Evolutionary conservation across 2,113 vertebrate species (phyloP), one percentile per base, ranked within the genome.

Genomic region (Amia ocellicauda): DNA sequence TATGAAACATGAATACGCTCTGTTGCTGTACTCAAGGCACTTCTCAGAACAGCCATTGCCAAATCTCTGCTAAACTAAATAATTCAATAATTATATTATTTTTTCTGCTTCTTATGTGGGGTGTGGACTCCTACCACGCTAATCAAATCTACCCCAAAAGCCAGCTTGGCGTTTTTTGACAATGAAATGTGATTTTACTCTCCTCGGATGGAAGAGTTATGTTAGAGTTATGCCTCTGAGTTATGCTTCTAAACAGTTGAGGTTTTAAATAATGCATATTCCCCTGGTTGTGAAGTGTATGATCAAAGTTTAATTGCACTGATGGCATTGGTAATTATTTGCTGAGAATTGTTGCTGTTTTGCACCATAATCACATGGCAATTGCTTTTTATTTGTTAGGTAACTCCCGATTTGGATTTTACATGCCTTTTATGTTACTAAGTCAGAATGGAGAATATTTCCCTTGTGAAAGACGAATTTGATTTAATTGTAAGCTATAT

Each of bases 31-130:
- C 83, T 88, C 81, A 78, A 86, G 81, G 77, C 82, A 81, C 82
- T 85, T 86, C 84, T 88, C 81, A 85, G 72, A 64, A 67, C 79
- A 85, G 84, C 73, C 80, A 58, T 83, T 84, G 78, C 83, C 80
- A 89, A 88, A 78, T 86, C 81, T 74, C 78, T 84, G 86, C 73
- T 85, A 77, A 81, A 80, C 79, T 87, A 85, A 89, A 91, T 92
- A 88, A 92, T 89, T 93, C 82, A 91, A 87, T 78, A 80, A 43
- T 73, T 61, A 71, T 79, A 73, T 73, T 77, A 68, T 72, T 80
- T 69, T 83, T 84, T 87, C 83, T 86, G 82, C 84, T 76, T 83
- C n/a, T n/a, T n/a, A n/a, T n/a, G n/a, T n/a, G n/a, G n/a, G n/a
- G 76, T 81, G 82, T 71, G 77, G 29, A 62, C 77, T 84, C 82